Conservation (phyloP, 2,888 invertebrate genomes). For the Nomada ruficornis region DNA sequence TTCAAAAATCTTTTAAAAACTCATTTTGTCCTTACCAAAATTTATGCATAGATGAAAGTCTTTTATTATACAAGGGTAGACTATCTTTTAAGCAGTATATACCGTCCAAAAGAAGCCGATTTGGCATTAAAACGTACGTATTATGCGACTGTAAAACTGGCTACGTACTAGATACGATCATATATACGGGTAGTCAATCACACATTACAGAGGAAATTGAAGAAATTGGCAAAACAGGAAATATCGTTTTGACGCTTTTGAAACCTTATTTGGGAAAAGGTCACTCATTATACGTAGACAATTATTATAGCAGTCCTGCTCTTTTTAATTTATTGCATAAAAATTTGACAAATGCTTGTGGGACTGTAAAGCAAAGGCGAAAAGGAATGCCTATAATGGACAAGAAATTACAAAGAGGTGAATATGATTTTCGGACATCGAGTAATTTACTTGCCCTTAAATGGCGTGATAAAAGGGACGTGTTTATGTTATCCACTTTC, state of each 20-base stretch:
- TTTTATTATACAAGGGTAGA: conserved; percentile 28
- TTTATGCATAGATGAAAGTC: conserved; percentile 37
- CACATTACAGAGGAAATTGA: conserved; percentile 14
- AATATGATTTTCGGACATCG: conserved; percentile 25
- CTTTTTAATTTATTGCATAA: conserved; percentile 16
- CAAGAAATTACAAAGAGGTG: conserved; percentile 41
- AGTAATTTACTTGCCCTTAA: conserved; percentile 38
- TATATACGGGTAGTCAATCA: conserved; percentile 24
- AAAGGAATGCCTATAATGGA: conserved; percentile 28
- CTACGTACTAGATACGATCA: conserved; percentile 17
- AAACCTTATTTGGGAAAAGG: conserved; percentile 32
- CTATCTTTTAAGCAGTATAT: conserved; percentile 35
- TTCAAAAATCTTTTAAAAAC: conserved; percentile 37
- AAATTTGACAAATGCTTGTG: conserved; percentile 36
- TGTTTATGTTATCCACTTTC: conserved; percentile 23
- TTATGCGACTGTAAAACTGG: conserved; percentile 37
- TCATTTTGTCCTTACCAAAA: conserved; percentile 46
- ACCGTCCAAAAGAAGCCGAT: conserved; percentile 37
- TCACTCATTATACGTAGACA: conserved; percentile 29
- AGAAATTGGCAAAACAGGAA: conserved; percentile 38
- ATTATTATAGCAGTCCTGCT: conserved; percentile 37
- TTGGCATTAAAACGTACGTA: conserved; percentile 36
- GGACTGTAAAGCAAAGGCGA: conserved; percentile 35
- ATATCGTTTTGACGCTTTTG: conserved; percentile 38
- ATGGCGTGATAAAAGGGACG: conserved; percentile 45